Conservation (phyloP, 2,888 invertebrate genomes). For the Punctoribates punctum region DNA sequence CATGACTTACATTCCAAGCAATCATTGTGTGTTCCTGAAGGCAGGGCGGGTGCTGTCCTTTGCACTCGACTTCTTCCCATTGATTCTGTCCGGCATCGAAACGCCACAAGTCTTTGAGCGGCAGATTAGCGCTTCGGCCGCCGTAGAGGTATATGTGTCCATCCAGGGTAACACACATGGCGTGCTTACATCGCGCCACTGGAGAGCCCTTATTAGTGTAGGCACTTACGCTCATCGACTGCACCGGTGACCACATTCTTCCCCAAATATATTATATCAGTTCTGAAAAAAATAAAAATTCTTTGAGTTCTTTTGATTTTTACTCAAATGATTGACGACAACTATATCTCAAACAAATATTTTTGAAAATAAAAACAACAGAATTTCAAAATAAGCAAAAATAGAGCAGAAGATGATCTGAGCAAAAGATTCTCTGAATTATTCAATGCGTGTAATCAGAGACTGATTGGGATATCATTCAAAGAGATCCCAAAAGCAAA, state of each 20-base stretch:
- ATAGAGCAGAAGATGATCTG: background rate
- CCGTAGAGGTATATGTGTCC: constrained; percentile 76
- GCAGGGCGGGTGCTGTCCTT: constrained; percentile 65
- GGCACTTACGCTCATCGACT: constrained; percentile 44
- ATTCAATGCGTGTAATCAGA: background rate
- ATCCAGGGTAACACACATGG: constrained; percentile 67
- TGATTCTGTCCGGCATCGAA: constrained; percentile 69
- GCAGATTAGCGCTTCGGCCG: constrained; percentile 75
- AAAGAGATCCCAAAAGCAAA: too few species aligned
- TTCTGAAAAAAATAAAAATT: background rate
- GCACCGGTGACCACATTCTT: constrained; percentile 50
- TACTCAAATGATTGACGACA: too few species aligned
- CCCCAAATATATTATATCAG: background rate
- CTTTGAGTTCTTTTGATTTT: too few species aligned
- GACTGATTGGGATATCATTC: too few species aligned
- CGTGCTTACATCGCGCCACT: constrained; percentile 74
- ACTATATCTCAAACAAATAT: background rate
- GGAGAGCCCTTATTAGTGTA: constrained; percentile 58
- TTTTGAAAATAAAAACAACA: background rate
- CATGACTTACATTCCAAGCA: constrained; percentile 62
- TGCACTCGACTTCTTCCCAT: constrained; percentile 68
- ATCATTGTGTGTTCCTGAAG: constrained; percentile 81
- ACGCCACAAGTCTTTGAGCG: constrained; percentile 79
- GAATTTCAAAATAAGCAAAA: background rate
- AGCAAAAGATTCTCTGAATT: background rate